Evolutionary conservation across 2,888 invertebrate genomes (phyloP).

Genomic region (Timema podura): DNA sequence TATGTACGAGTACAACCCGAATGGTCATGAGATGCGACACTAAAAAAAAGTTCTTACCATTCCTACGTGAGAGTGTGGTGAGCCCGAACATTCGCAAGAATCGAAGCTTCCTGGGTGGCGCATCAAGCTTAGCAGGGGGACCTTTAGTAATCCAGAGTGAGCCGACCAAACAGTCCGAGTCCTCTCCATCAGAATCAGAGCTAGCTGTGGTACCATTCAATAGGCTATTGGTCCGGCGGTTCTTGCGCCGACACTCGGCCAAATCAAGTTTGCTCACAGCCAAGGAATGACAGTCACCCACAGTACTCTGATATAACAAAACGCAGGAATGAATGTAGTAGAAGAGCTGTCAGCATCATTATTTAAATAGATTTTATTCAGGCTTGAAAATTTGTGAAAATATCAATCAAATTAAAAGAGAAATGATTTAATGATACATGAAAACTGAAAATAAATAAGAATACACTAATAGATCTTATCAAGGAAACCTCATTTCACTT

Average conservation of each 20-base stretch:
- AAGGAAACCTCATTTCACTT: too few relatives aligned
- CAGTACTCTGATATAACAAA: too few relatives aligned
- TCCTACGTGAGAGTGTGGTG: slow-evolving; percentile 56
- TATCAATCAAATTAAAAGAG: too few relatives aligned
- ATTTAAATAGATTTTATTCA: too few relatives aligned
- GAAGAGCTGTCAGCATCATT: too few relatives aligned
- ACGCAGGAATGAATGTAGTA: too few relatives aligned
- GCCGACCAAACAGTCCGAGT: slow-evolving; percentile 42
- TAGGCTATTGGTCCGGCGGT: slow-evolving; percentile 28
- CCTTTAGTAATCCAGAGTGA: slow-evolving; percentile 53
- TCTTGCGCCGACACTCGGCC: slow-evolving; percentile 41
- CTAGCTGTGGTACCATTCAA: slow-evolving; percentile 23
- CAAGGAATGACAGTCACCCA: slow-evolving; percentile 3
- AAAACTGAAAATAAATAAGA: too few relatives aligned
- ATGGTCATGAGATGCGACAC: too few relatives aligned
- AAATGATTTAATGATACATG: too few relatives aligned
- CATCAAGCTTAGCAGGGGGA: slow-evolving; percentile 50
- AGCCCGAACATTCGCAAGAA: slow-evolving; percentile 61
- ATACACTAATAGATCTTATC: too few relatives aligned
- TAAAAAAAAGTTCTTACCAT: slow-evolving; percentile 44
- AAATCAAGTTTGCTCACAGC: slow-evolving; percentile 45
- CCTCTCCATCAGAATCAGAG: slow-evolving; percentile 44
- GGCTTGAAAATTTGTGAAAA: too few relatives aligned
- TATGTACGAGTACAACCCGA: too few relatives aligned
- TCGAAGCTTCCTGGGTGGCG: slow-evolving; percentile 51